Conservation (phyloP, 2,888 invertebrate genomes). For the Agriopis marginaria region DNA sequence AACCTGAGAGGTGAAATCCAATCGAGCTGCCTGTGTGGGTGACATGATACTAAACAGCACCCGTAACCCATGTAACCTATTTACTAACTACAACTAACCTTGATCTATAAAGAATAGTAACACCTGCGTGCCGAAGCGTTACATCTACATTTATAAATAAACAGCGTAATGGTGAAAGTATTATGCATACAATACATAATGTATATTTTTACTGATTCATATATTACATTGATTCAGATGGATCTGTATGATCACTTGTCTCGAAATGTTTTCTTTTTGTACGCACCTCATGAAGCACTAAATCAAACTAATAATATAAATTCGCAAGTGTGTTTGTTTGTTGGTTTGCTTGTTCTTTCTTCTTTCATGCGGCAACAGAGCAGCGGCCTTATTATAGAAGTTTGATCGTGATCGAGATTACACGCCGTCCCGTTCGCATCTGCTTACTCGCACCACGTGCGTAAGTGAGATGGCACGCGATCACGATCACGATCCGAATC, state of each 20-base stretch:
- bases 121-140: slow-evolving; percentile 34
- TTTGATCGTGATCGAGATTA: too few species aligned
- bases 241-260: background rate
- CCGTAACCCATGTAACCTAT: slow-evolving; percentile 51
- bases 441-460: too few species aligned
- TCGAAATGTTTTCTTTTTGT: background rate
- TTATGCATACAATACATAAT: slow-evolving; percentile 3
- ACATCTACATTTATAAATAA: slow-evolving; percentile 10
- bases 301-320: too few species aligned
- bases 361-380: too few species aligned
- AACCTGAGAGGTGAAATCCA: slow-evolving; percentile 24
- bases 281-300: background rate
- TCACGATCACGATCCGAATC: too few species aligned
- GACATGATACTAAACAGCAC: slow-evolving; percentile 40
- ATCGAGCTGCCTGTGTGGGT: slow-evolving; percentile 38
- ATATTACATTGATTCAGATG: background rate
- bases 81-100: slow-evolving; percentile 48
- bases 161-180: slow-evolving; percentile 7
- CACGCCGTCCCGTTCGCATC: too few species aligned
- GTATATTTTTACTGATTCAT: background rate
- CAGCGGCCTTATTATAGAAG: too few species aligned
- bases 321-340: too few species aligned
- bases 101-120: slow-evolving; percentile 49
- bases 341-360: too few species aligned
- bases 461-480: too few species aligned